Conservation (phyloP, 64 coral and sea anemone genomes). For the Porites lutea region DNA sequence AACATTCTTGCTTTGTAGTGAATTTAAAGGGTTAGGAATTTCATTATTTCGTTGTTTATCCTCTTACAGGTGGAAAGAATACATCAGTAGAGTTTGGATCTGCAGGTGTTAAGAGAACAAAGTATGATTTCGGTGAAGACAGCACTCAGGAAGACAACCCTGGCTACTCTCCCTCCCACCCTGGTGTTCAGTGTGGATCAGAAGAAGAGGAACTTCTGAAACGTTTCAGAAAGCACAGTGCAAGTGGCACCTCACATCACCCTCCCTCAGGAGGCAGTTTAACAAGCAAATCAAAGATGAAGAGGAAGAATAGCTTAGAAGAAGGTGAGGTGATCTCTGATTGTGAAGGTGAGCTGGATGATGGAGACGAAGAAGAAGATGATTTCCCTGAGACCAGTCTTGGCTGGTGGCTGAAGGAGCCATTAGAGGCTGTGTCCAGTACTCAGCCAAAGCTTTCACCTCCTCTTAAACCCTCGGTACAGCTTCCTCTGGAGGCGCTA, state of each 20-base stretch:
- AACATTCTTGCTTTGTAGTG: neutral
- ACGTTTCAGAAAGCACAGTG: slow-evolving; percentile 35
- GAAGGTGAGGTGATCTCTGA: slow-evolving; percentile 85
- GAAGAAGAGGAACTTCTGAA: slow-evolving; percentile 77
- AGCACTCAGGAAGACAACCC: neutral
- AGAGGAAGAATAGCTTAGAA: slow-evolving; percentile 50
- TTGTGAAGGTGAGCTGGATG: slow-evolving; percentile 49
- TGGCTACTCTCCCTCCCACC: slow-evolving; percentile 87
- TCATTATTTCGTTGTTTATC: neutral
- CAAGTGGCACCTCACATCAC: neutral
- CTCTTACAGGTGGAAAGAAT: slow-evolving; percentile 2
- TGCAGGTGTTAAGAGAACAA: slow-evolving; percentile 20
- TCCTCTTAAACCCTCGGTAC: slow-evolving; percentile 75
- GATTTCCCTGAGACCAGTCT: slow-evolving; percentile 27
- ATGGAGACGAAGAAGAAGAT: slow-evolving; percentile 45
- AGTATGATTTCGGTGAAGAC: slow-evolving; percentile 5
- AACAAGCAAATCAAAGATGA: neutral
- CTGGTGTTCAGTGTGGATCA: slow-evolving; percentile 68
- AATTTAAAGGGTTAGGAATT: neutral
- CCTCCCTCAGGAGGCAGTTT: neutral
- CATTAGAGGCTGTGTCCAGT: slow-evolving; percentile 34
- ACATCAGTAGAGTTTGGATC: neutral
- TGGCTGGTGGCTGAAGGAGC: slow-evolving; percentile 86
- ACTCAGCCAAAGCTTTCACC: slow-evolving; percentile 69
- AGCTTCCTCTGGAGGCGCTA: slow-evolving; percentile 82